Base-by-base conservation (phyloP, 2,113 vertebrate species). In the Amazona vittata region DNA sequence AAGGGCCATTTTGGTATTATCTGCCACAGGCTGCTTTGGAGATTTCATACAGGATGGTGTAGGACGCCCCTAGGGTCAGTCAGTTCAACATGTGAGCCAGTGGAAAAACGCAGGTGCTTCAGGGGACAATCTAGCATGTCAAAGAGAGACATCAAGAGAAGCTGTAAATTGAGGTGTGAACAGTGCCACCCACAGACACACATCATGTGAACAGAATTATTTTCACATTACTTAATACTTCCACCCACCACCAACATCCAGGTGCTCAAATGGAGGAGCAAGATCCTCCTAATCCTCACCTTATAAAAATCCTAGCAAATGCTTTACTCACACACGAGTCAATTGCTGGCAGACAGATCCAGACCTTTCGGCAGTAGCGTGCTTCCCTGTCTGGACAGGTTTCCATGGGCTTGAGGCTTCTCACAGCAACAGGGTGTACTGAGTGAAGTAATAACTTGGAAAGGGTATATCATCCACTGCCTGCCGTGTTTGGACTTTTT, bases 371-470 rank as follows among this genome's bases (percentile, higher is more conserved):
- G 90, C 88, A 90, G 92, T 52, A 81, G 85, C 2, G 10, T 47
- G 68, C 65, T 89, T 86, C 94, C 60, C 69, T 83, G 81, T 39
- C 80, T 95, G 88, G 88, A 92, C 64, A 77, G 75, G 22, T 67
- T 95, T 96, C 59, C 47, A 22, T 26, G 47, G 85, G 50, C 83
- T 83, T 39, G 59, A 86, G 73, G n/a, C 19, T 55, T 47, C 85
- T 92, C 71, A 70, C 88, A 96, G 60, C 64, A 81, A 84, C 12
- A 13, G 76, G 43, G 60, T 86, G 86, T 67, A 82, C 47, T 37
- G 83, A 91, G 43, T 90, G 93, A 94, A 79, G 86, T 93, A 94
- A 92, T 90, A 59, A 74, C 55, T 96, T 94, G 91, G 91, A 93
- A 90, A 50, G n/a, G 13, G 17, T 68, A 18, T 64, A 75, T 71